These are phyloP conservation scores for Macrotis lagotis DNA, from an alignment of 2,113 vertebrate genomes.

Conservation along the genomic window DNA sequence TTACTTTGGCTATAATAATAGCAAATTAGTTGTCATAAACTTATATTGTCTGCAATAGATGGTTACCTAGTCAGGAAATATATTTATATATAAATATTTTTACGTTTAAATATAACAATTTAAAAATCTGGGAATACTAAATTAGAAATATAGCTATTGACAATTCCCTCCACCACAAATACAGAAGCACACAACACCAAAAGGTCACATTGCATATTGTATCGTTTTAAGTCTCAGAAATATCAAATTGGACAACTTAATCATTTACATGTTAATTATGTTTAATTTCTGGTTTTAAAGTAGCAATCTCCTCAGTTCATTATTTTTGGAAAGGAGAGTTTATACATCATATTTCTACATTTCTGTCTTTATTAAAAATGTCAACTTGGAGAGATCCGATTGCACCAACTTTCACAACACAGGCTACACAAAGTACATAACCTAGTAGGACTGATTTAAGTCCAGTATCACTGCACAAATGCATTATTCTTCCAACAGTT, in stretches of 20 bases:
- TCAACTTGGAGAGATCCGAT: background rate
- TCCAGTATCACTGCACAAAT: background rate
- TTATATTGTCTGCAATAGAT: background rate
- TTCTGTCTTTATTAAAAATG: background rate
- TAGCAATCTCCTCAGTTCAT: background rate
- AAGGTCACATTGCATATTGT: background rate
- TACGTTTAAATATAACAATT: background rate
- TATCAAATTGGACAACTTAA: background rate
- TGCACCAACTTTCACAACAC: fast-evolving
- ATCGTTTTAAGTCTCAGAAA: background rate
- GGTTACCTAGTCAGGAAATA: background rate
- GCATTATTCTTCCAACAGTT: background rate
- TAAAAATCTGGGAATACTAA: background rate
- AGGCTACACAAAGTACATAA: fast-evolving
- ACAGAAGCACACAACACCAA: background rate
- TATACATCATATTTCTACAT: background rate
- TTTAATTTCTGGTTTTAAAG: background rate
- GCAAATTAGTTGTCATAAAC: background rate
- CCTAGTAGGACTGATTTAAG: background rate
- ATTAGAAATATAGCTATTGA: background rate
- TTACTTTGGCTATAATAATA: background rate
- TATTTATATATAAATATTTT: fast-evolving
- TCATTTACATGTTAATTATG: background rate
- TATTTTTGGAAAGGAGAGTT: background rate
- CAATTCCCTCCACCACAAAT: background rate